These are phyloP conservation scores for Sebastes miniatus DNA, from an alignment of 2,797 vertebrate species.

Conservation along the genomic window DNA sequence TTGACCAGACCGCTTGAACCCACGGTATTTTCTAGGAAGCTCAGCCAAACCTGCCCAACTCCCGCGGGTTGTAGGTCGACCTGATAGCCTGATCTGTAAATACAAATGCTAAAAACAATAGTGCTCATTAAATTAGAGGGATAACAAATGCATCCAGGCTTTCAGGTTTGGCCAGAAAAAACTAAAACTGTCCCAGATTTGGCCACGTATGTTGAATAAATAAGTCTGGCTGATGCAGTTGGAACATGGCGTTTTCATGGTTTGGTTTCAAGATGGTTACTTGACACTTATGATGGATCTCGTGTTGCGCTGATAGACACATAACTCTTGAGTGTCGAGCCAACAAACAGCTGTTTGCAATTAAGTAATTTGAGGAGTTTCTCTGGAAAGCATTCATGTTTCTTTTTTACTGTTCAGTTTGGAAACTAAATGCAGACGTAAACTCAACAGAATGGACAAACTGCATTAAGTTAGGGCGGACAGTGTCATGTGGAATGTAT, in stretches of 20 bases:
- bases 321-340: neutral
- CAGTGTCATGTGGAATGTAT: neutral
- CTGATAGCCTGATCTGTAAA: neutral
- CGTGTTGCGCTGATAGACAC: neutral
- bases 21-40: no score
- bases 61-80: no score
- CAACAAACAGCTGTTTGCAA: slow-evolving; percentile 16
- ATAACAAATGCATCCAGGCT: neutral
- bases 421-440: neutral
- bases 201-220: neutral
- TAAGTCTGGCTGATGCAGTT: neutral
- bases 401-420: neutral
- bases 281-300: neutral
- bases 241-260: neutral
- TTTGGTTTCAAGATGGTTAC: neutral
- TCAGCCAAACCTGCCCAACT: no score
- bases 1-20: no score
- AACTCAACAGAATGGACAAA: neutral
- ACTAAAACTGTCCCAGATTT: neutral
- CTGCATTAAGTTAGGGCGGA: neutral
- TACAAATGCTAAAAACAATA: neutral
- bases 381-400: neutral
- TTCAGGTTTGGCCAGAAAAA: neutral
- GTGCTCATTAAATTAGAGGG: neutral
- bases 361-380: neutral